Conservation (phyloP, 2,113 vertebrate species). For the Callorhinus ursinus region DNA sequence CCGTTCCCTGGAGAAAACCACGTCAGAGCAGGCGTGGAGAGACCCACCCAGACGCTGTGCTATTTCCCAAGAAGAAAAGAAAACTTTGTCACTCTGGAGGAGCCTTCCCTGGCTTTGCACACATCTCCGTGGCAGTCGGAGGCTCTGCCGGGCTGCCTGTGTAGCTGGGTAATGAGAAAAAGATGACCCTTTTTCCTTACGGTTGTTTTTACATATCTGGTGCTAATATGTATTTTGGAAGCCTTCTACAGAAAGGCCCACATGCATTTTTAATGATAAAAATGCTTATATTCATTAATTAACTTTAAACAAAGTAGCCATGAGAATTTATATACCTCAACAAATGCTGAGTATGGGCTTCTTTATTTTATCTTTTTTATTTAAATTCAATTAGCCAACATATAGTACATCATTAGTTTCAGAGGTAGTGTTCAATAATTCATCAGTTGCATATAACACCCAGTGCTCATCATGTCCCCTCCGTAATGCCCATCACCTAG, state of each 20-base stretch:
- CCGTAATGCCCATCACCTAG: background rate
- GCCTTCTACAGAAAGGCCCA: constrained; percentile 33
- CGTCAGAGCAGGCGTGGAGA: background rate
- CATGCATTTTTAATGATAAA: constrained; percentile 55
- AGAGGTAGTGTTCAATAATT: background rate
- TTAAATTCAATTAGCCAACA: background rate
- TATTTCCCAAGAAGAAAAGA: constrained; percentile 47
- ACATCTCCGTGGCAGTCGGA: constrained; percentile 12
- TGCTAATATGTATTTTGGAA: constrained; percentile 57
- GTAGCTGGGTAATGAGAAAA: constrained; percentile 27
- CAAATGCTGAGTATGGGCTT: background rate
- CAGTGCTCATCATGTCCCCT: background rate
- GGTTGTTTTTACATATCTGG: constrained; percentile 40
- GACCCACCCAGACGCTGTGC: background rate
- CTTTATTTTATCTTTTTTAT: background rate
- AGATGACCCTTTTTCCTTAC: background rate
- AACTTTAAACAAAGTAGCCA: constrained; percentile 46
- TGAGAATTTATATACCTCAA: constrained; percentile 44
- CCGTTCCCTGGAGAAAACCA: constrained; percentile 31
- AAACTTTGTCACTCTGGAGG: constrained; percentile 39
- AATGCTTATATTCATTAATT: constrained; percentile 11
- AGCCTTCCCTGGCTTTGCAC: constrained; percentile 4
- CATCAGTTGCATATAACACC: background rate
- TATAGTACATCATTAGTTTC: background rate
- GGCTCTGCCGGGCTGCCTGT: background rate